Conservation (phyloP, 2,888 invertebrate species). For the Perizoma affinitatum region DNA sequence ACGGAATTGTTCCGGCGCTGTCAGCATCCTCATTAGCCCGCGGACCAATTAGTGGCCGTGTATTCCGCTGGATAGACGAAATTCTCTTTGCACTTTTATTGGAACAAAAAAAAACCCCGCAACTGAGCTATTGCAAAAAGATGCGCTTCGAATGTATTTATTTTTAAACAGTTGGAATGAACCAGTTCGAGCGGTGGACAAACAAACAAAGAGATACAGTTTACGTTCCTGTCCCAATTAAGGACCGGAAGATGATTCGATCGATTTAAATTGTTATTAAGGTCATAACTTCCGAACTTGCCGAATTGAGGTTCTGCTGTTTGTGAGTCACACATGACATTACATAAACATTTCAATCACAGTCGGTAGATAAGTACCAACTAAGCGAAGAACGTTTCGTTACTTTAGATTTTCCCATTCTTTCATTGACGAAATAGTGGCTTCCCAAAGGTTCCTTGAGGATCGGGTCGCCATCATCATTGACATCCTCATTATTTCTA, state of each 20-base stretch:
- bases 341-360: no score
- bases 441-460: no score
- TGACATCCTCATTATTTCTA: no score
- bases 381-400: no score
- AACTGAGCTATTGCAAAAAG: constrained; percentile 15
- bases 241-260: constrained; percentile 10
- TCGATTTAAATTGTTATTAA: constrained; percentile 12
- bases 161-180: constrained; percentile 7
- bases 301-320: constrained; percentile 7
- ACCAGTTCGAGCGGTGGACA: constrained; percentile 3
- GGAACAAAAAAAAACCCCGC: constrained; percentile 30
- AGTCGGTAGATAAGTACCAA: no score
- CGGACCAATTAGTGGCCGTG: constrained; percentile 70
- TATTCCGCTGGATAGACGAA: constrained; percentile 71
- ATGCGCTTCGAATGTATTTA: constrained; percentile 7
- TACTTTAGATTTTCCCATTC: no score
- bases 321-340: constrained; percentile 1
- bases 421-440: no score
- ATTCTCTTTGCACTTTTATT: constrained; percentile 40
- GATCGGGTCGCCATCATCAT: no score
- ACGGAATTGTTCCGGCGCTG: constrained; percentile 79
- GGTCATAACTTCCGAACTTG: constrained; percentile 13
- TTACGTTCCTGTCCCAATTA: constrained; percentile 7
- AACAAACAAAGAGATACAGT: constrained; percentile 3
- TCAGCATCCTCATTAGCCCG: constrained; percentile 80